These are phyloP conservation scores for Trichogramma evanescens DNA, from an alignment of 2,888 invertebrate species.

Conservation along the genomic window DNA sequence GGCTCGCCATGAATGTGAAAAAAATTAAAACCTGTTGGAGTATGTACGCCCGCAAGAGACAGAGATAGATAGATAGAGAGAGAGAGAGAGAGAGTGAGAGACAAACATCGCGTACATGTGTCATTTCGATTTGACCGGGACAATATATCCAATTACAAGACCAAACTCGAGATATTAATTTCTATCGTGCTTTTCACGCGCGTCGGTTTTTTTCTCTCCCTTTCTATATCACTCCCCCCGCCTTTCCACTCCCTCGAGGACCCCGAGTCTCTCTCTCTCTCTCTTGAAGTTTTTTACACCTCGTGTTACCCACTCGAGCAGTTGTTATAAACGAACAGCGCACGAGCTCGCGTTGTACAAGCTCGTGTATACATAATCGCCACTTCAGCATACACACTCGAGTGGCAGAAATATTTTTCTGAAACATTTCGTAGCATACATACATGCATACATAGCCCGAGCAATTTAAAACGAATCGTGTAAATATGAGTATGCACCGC, in stretches of 20 bases:
- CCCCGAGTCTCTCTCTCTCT: background rate
- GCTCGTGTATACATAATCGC: no score
- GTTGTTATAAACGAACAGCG: no score
- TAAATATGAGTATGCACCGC: no score
- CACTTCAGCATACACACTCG: no score
- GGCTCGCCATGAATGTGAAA: no score
- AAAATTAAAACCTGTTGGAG: no score
- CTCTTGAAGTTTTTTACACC: background rate
- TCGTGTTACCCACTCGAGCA: background rate
- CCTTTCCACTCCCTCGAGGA: background rate
- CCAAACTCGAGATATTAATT: slow-evolving; percentile 38
- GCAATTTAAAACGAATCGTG: no score
- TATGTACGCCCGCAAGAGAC: background rate
- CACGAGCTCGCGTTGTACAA: no score
- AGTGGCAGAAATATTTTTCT: no score
- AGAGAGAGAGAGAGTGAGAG: background rate
- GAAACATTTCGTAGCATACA: no score
- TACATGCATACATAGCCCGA: no score
- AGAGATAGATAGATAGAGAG: background rate
- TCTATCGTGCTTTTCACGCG: slow-evolving; percentile 16
- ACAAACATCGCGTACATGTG: slow-evolving; percentile 16
- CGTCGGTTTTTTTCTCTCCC: background rate
- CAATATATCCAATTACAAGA: slow-evolving; percentile 43
- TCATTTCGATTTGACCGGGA: slow-evolving; percentile 41
- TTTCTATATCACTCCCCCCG: slow-evolving; percentile 1